Conservation (phyloP, 2,888 invertebrate species). For the Nasonovia ribisnigri region DNA sequence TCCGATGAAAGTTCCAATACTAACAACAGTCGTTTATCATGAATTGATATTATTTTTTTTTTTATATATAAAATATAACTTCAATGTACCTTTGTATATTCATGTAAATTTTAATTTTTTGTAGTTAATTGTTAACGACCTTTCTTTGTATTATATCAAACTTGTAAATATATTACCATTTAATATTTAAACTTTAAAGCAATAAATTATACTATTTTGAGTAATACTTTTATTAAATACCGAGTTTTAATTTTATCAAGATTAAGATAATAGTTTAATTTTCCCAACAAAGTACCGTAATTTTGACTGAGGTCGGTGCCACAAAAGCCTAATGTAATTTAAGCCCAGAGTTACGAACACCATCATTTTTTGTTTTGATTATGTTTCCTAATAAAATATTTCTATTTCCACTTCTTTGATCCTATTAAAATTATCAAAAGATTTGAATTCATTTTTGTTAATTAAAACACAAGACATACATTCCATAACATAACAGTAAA, state of each 20-base stretch:
- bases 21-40: constrained; percentile 47
- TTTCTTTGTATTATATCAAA: neutral
- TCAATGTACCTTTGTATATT: neutral
- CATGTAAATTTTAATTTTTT: neutral
- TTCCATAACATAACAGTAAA: too few relatives aligned
- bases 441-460: too few relatives aligned
- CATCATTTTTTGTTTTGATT: neutral
- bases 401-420: neutral
- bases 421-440: too few relatives aligned
- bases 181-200: neutral
- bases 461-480: too few relatives aligned
- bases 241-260: neutral
- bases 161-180: neutral
- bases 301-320: neutral
- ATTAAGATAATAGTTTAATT: too few relatives aligned
- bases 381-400: neutral
- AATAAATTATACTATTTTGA: neutral
- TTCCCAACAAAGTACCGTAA: neutral
- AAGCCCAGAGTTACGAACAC: neutral
- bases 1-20: constrained; percentile 42
- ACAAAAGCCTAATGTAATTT: neutral
- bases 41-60: neutral
- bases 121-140: neutral
- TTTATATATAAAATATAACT: neutral
- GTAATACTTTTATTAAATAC: neutral